phyloP scores from a whole-genome alignment of 1,140 invertebrate genomes.

The Orussus abietinus region DNA sequence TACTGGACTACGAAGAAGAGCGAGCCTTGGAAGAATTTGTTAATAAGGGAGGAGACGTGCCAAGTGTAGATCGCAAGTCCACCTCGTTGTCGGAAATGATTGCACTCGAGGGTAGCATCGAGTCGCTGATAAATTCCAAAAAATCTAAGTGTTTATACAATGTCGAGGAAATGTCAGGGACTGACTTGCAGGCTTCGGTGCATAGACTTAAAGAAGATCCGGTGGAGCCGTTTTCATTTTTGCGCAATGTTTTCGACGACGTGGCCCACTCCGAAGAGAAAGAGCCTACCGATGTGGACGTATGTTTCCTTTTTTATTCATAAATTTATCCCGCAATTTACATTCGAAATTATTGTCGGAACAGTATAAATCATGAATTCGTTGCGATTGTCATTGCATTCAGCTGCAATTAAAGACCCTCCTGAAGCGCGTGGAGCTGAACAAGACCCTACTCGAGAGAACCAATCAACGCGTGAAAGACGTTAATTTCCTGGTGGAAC shows the following conservation, averaged over 20 bases:
- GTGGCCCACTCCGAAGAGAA: not conserved
- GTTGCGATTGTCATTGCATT: constrained; percentile 5
- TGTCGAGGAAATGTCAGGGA: constrained; percentile 9
- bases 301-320: constrained; percentile 13
- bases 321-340: not conserved
- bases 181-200: constrained; percentile 21
- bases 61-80: too few species aligned
- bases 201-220: constrained; percentile 21
- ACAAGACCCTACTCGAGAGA: constrained; percentile 23
- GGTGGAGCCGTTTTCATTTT: constrained; percentile 27
- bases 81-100: constrained; percentile 4
- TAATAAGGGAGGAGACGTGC: too few species aligned
- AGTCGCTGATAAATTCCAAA: not conserved
- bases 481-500: constrained; percentile 20
- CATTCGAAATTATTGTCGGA: not conserved
- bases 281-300: constrained; percentile 25
- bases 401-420: constrained; percentile 26
- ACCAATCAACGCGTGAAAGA: constrained; percentile 25
- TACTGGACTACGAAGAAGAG: too few species aligned
- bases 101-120: not conserved
- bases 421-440: constrained; percentile 24
- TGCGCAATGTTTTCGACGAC: constrained; percentile 21
- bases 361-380: constrained; percentile 4
- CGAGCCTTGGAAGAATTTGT: too few species aligned
- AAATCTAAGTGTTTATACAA: constrained; percentile 1